phyloP scores from a whole-genome alignment of 2,888 invertebrate species.

The Mesorhabditis belari region DNA sequence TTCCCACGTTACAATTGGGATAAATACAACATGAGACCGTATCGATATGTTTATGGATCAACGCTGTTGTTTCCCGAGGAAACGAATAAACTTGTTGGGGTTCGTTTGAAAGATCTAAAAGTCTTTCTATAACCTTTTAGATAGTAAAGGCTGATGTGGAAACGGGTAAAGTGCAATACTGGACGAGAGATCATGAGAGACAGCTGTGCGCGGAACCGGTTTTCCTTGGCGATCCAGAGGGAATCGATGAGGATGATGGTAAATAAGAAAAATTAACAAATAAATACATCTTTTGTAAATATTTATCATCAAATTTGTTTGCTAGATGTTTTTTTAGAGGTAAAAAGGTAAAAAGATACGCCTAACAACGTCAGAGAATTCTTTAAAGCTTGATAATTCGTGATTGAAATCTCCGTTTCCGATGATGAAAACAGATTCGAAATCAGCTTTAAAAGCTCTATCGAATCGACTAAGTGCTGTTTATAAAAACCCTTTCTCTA shows the following conservation, averaged over 20 bases:
- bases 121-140: conserved; percentile 42
- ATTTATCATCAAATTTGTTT: too few relatives aligned
- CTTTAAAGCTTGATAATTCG: too few relatives aligned
- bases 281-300: not conserved
- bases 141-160: conserved; percentile 55
- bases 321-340: too few relatives aligned
- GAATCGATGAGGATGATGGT: conserved; percentile 58
- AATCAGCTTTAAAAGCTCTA: too few relatives aligned
- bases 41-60: conserved; percentile 74
- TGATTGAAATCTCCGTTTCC: too few relatives aligned
- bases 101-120: not conserved
- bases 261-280: not conserved
- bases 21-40: conserved; percentile 63
- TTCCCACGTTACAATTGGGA: conserved; percentile 79
- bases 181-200: conserved; percentile 51
- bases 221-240: conserved; percentile 56
- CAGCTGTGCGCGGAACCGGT: conserved; percentile 56
- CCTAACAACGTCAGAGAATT: too few relatives aligned
- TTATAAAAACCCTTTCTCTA: too few relatives aligned
- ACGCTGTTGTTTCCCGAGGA: conserved; percentile 4
- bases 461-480: too few relatives aligned
- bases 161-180: conserved; percentile 49
- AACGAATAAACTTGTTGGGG: conserved; percentile 1
- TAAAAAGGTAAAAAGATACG: too few relatives aligned
- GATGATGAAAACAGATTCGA: too few relatives aligned